A percentile compares a stretch with the other conserved stretches of the same genome.
Conservation (phyloP, 2,797 vertebrate genomes). For the Channa striata region DNA sequence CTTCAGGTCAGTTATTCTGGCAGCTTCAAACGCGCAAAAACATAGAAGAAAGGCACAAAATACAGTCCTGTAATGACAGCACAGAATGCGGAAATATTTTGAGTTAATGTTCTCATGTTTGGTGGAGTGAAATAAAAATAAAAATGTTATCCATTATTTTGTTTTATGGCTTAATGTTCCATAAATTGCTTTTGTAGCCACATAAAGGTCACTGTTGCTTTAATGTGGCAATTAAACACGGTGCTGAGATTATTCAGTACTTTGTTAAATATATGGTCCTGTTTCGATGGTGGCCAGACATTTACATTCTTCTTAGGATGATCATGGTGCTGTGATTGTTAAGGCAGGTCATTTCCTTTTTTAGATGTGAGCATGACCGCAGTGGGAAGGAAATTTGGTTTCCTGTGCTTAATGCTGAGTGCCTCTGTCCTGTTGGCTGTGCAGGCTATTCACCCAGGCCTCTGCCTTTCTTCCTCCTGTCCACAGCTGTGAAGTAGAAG, state of each 20-base stretch:
- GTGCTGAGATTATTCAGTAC: slow-evolving; percentile 20
- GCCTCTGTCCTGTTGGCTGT: slow-evolving; percentile 64
- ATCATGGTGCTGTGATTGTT: slow-evolving; percentile 27
- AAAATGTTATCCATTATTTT: slow-evolving; percentile 39
- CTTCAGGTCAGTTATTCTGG: slow-evolving; percentile 5
- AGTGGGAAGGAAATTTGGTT: slow-evolving; percentile 74
- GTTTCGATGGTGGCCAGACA: slow-evolving; percentile 30
- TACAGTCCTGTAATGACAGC: slow-evolving; percentile 10
- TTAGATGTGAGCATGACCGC: slow-evolving; percentile 63
- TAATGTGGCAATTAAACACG: slow-evolving; percentile 46
- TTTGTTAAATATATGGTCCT: slow-evolving; percentile 41
- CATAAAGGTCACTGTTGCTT: slow-evolving; percentile 57
- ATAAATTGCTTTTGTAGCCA: slow-evolving; percentile 49
- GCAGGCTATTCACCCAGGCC: slow-evolving; percentile 44
- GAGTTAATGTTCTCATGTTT: slow-evolving; percentile 26
- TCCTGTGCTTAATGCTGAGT: slow-evolving; percentile 71
- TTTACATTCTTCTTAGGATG: slow-evolving; percentile 39
- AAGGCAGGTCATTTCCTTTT: slow-evolving; percentile 58
- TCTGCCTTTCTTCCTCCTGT: slow-evolving; percentile 67
- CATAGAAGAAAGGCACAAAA: slow-evolving; percentile 27
- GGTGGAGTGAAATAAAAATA: slow-evolving; percentile 10
- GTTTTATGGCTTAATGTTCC: slow-evolving; percentile 50
- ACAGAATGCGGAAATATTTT: slow-evolving; percentile 24
- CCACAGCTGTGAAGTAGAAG: slow-evolving; percentile 31
- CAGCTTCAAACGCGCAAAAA: slow-evolving; percentile 19